Evolutionary conservation across 2,888 invertebrate genomes (phyloP).

Genomic region (Eilema griseolum): DNA sequence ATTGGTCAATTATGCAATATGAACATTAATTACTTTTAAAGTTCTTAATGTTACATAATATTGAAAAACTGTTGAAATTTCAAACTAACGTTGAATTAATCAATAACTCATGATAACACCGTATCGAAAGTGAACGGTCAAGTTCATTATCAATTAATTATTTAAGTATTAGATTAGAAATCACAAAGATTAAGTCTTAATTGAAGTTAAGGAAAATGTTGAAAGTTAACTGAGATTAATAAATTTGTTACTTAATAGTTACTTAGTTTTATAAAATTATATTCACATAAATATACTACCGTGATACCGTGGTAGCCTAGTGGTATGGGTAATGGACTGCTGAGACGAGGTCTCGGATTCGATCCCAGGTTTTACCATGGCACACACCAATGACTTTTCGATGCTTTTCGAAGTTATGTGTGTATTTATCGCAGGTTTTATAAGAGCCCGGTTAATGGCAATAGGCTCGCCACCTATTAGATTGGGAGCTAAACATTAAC

Average conservation of each 20-base stretch:
- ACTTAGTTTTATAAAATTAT: not conserved
- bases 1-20: not conserved
- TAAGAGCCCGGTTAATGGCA: no score
- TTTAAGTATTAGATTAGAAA: not conserved
- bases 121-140: not conserved
- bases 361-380: no score
- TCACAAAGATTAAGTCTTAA: not conserved
- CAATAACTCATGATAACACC: not conserved
- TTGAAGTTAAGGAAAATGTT: not conserved
- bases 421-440: no score
- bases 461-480: no score
- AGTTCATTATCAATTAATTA: not conserved
- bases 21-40: no score
- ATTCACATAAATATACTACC: no score
- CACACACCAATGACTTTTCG: no score
- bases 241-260: not conserved
- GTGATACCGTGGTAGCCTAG: no score
- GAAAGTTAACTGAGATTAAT: not conserved
- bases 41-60: not conserved
- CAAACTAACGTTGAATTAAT: not conserved
- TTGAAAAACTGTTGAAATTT: not conserved
- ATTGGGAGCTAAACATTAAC: no score
- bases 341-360: no score
- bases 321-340: no score
- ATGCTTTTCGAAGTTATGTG: no score